phyloP scores from a whole-genome alignment of 2,797 vertebrate species.

The Malurus splendens region DNA sequence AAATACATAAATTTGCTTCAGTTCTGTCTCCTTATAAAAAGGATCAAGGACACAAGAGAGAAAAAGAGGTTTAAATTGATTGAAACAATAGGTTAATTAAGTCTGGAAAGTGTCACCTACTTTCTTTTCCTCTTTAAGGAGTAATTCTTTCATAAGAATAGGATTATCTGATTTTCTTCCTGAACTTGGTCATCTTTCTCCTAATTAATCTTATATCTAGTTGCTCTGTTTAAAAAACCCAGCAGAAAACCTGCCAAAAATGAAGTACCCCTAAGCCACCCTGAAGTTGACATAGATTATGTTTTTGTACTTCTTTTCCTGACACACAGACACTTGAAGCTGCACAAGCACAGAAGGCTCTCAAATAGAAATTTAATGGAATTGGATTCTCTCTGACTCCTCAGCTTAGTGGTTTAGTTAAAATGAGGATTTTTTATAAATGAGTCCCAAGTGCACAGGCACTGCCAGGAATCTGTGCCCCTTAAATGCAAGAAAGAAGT shows the following conservation, averaged over 20 bases:
- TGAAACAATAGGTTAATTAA: not conserved
- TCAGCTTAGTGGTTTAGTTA: not conserved
- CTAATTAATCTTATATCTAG: not conserved
- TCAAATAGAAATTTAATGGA: not conserved
- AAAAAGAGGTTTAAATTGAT: not conserved
- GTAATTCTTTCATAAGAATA: rapidly evolving
- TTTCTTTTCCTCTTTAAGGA: not conserved
- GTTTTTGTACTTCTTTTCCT: not conserved
- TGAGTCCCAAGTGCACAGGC: not conserved
- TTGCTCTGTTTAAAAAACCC: not conserved
- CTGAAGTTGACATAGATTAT: not conserved
- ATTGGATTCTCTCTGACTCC: not conserved
- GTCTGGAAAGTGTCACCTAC: not conserved
- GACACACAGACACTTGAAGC: not conserved
- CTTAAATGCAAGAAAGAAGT: not conserved
- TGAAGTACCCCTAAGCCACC: not conserved
- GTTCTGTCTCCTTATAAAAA: not conserved
- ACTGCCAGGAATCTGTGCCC: not conserved
- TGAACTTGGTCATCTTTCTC: not conserved
- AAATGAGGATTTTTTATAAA: not conserved
- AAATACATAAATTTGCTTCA: not conserved
- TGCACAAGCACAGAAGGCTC: not conserved
- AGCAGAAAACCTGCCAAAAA: not conserved
- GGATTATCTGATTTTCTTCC: not conserved
- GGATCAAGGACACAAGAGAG: not conserved